Evolutionary conservation across 2,113 vertebrate genomes (phyloP), one percentile per base, ranked within the genome.

Genomic region (Galeopterus variegatus): DNA sequence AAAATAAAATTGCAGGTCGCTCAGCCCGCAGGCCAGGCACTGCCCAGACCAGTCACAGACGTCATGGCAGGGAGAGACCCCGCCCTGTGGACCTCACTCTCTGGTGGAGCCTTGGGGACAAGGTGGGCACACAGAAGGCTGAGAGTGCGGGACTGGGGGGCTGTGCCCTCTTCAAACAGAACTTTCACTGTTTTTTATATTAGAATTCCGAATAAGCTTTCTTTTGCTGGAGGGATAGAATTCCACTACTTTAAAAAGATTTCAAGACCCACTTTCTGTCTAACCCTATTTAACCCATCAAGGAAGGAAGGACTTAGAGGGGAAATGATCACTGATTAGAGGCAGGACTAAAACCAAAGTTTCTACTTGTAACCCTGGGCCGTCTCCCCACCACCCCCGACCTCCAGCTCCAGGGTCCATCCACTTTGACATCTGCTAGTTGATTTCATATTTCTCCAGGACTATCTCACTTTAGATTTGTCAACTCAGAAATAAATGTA

Each of bases 251-350:
- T 95, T 65, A 48, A 45, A 82, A 58, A 72, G 88, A 50, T 64
- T 54, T 56, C 33, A 26, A 50, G 82, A 56, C 33, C 73, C 6
- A 17, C 48, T 33, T 93, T 77, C 45, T 36, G 41, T 58, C 31
- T 45, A 58, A 31, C 5, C 4, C 21, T 62, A 19, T 14, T 62
- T 45, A 45, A 54, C 23, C 54, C 21, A 31, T 67, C 2, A 15
- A 24, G 58, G 45, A 64, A 52, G 5, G 2, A 72, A 48, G 70
- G 48, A 50, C 21, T 6, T 6, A 64, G 56, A 52, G 0, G 10
- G 48, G 52, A 58, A 87, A 14, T 0, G 0, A 36, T 7, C 7
- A 15, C n/a, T 41, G 1, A 14, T 1, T 11, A 1, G 3, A 60
- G 56, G 84, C 60, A 69, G 19, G 50, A 60, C 6, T 26, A 17